A percentile compares a stretch with the other conserved stretches of the same genome.
Conservation (phyloP, 1,140 invertebrate genomes). For the Meloidogyne floridensis region DNA sequence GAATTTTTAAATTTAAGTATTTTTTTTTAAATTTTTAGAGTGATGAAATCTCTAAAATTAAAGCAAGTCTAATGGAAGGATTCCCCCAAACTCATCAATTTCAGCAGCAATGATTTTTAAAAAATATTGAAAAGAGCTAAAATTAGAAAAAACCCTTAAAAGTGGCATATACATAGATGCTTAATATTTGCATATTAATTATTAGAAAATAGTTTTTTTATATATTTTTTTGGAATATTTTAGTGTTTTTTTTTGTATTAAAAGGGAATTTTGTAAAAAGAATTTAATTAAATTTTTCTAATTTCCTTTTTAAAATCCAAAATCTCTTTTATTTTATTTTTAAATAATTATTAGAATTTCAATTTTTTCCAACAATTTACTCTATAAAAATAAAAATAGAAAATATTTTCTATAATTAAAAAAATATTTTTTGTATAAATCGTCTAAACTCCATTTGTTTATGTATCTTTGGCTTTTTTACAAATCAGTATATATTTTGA, state of each 20-base stretch:
- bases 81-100: conserved; percentile 26
- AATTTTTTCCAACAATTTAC: neutral
- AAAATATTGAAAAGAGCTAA: conserved; percentile 4
- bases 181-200: conserved; percentile 2
- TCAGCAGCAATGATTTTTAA: conserved; percentile 9
- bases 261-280: neutral
- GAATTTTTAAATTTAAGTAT: neutral
- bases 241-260: neutral
- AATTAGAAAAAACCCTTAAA: conserved; percentile 1
- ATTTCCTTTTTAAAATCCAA: neutral
- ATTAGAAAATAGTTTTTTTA: neutral
- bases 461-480: neutral
- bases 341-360: neutral
- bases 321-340: neutral
- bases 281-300: neutral
- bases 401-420: too few species aligned
- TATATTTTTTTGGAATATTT: neutral
- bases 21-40: conserved; percentile 26
- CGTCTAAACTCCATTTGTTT: neutral
- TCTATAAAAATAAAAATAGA: too few species aligned
- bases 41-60: conserved; percentile 40
- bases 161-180: neutral
- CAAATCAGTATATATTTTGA: neutral
- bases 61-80: conserved; percentile 35
- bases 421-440: neutral